A percentile compares a stretch with the other conserved stretches of the same genome.
phyloP scores from a whole-genome alignment of 2,888 invertebrate species.

The Lapara coniferarum region DNA sequence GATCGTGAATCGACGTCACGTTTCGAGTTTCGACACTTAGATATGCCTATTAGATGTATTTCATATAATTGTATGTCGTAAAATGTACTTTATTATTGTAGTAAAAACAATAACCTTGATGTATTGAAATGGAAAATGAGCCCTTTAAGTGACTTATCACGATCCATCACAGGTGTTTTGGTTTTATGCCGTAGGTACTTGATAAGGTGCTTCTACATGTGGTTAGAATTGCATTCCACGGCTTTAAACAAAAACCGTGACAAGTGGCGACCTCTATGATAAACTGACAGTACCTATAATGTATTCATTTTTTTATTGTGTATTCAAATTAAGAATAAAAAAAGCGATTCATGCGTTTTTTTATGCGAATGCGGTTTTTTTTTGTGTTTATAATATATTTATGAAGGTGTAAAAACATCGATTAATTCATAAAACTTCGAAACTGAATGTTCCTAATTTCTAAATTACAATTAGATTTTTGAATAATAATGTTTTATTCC shows the following conservation, averaged over 20 bases:
- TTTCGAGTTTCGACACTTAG: slow-evolving; percentile 23
- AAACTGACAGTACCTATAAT: too few species aligned
- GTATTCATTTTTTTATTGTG: too few species aligned
- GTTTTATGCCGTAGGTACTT: not conserved
- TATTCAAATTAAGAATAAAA: too few species aligned
- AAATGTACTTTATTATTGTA: not conserved
- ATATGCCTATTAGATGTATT: not conserved
- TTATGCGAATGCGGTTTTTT: too few species aligned
- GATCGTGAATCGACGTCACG: slow-evolving; percentile 23
- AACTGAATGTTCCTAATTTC: not conserved
- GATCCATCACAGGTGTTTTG: not conserved
- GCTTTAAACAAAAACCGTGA: too few species aligned
- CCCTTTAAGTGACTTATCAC: slow-evolving; percentile 1
- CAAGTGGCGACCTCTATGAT: too few species aligned
- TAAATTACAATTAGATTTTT: not conserved
- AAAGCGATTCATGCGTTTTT: too few species aligned
- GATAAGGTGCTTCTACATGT: not conserved
- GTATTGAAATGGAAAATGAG: slow-evolving; percentile 10
- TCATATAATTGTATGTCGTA: slow-evolving; percentile 7
- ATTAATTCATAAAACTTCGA: too few species aligned
- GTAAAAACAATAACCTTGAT: slow-evolving; percentile 21
- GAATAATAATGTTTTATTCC: not conserved
- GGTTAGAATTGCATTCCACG: too few species aligned
- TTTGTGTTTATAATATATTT: too few species aligned
- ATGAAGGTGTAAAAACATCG: too few species aligned